Evolutionary conservation across 2,888 invertebrate species (phyloP), one percentile per base, ranked within the genome.

Genomic region (Rotaria socialis): DNA sequence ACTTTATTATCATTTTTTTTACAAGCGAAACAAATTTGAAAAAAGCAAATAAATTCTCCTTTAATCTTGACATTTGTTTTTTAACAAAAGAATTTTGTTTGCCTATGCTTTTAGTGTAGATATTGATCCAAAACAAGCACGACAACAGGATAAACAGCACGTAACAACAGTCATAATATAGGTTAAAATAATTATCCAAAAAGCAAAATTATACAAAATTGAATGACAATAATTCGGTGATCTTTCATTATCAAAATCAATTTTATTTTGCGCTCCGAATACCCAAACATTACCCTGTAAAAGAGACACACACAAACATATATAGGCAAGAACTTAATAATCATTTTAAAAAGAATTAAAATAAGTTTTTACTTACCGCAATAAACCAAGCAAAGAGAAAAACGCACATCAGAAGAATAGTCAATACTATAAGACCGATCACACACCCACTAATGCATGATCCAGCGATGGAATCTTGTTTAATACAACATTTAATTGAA

Each of bases 301-400:
- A 35, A 11, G 11, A 43, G 11, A 24, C 35, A 35, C 35, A 35
- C 35, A 35, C 35, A 35, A 35, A 35, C 35, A 35, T 35, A 35
- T 35, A 19, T 14, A 41, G 16, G n/a, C n/a, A 22, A 50, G 50
- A 50, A 50, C 1, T 14, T 11, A 50, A 43, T 27, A 41, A 1
- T 24, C 24, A 52, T 22, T 55, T 55, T 3, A 14, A 50, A 60
- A 43, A 4, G 55, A 41, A 84, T 7, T 7, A 35, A 27, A 6
- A 50, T 0, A 52, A 24, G 14, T 47, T 8, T 24, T 11, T 47
- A 50, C 84, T n/a, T 85, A 75, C 86, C 80, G 52, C 86, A 47
- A 86, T 60, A 56, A 86, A 56, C 86, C 86, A 86, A 41, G 80
- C 85, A 60, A 86, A 47, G 52, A 86, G 58, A 60, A 86, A 86